Evolutionary conservation across 1,140 invertebrate species (phyloP).

Genomic region (Papilio dardanus): DNA sequence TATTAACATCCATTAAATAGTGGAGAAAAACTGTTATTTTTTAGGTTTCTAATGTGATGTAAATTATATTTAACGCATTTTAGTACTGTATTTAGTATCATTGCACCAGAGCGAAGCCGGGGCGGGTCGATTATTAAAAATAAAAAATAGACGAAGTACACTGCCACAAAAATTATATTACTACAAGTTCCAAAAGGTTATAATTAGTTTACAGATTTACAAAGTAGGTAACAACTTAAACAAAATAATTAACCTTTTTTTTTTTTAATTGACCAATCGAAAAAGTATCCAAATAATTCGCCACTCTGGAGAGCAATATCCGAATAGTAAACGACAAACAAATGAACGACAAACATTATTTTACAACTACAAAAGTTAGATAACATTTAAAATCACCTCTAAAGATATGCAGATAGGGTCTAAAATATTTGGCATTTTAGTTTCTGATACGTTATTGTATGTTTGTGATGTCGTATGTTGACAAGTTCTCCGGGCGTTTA

Average conservation of each 20-base stretch:
- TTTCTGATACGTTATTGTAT: conserved; percentile 25
- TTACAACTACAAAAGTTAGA: conserved; percentile 32
- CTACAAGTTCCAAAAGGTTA: not conserved
- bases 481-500: conserved; percentile 70
- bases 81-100: too few relatives aligned
- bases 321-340: conserved; percentile 71
- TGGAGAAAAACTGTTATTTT: too few relatives aligned
- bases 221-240: conserved; percentile 38
- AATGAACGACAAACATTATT: conserved; percentile 47
- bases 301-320: conserved; percentile 71
- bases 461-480: conserved; percentile 54
- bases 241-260: conserved; percentile 63
- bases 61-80: too few relatives aligned
- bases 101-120: too few relatives aligned
- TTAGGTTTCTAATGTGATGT: too few relatives aligned
- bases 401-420: conserved; percentile 31
- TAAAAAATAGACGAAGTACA: not conserved
- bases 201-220: not conserved
- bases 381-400: conserved; percentile 28
- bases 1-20: too few relatives aligned
- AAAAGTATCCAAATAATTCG: conserved; percentile 70
- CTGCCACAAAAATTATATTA: too few relatives aligned
- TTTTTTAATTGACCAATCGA: conserved; percentile 65
- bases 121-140: too few relatives aligned
- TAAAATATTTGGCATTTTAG: conserved; percentile 19